These are phyloP conservation scores for Pammene fasciana DNA, from an alignment of 2,888 invertebrate genomes.

Conservation along the genomic window DNA sequence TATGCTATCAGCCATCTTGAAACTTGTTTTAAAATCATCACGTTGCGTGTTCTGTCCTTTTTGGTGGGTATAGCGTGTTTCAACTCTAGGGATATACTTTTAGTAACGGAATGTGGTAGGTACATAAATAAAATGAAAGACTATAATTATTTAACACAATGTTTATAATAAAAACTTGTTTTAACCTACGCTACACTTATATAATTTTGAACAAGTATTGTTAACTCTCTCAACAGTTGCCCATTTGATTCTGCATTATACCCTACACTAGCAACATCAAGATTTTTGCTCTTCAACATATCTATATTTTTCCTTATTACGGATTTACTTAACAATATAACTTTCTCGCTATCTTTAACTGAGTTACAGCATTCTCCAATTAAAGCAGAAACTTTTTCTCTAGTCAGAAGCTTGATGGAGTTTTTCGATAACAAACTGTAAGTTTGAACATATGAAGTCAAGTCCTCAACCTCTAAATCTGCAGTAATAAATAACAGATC, in stretches of 20 bases:
- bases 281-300: constrained; percentile 59
- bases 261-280: constrained; percentile 32
- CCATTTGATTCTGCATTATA: constrained; percentile 46
- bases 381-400: constrained; percentile 63
- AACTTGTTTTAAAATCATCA: too few species aligned
- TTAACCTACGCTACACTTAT: constrained; percentile 17
- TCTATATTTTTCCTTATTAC: constrained; percentile 56
- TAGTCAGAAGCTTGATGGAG: constrained; percentile 64
- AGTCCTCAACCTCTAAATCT: constrained; percentile 58
- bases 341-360: constrained; percentile 53
- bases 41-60: too few species aligned
- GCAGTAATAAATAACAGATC: constrained; percentile 60
- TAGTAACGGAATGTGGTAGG: too few species aligned
- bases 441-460: constrained; percentile 57
- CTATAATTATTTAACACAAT: constrained; percentile 2
- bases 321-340: constrained; percentile 60
- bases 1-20: too few species aligned
- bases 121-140: neutral
- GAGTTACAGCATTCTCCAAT: constrained; percentile 55
- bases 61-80: too few species aligned
- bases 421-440: constrained; percentile 65
- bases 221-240: constrained; percentile 20
- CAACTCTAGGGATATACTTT: too few species aligned
- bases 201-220: constrained; percentile 18
- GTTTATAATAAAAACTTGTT: constrained; percentile 4